Conservation (phyloP, 2,113 vertebrate species). For the Heliornis fulica region DNA sequence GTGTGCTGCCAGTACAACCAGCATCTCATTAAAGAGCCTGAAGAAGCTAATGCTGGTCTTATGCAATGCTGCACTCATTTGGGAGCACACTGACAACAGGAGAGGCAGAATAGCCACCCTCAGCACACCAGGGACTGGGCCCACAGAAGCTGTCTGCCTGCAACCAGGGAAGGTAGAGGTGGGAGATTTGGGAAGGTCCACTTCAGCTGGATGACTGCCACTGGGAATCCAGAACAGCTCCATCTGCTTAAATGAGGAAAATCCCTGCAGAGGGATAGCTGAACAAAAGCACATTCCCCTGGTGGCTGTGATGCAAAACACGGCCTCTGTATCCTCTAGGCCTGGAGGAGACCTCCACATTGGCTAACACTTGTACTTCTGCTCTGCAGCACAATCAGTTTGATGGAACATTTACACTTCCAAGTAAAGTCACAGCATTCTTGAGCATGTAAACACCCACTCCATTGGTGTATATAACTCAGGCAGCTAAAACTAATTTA, state of each 20-base stretch:
- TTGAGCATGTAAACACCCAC: fast-evolving
- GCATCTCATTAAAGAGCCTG: neutral
- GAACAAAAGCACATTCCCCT: neutral
- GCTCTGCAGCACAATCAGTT: neutral
- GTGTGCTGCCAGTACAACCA: neutral
- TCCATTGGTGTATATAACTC: no score
- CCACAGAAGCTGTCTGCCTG: neutral
- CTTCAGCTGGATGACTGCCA: fast-evolving
- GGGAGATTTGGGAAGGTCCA: neutral
- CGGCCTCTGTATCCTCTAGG: neutral
- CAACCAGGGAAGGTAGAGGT: neutral
- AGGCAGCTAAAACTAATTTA: no score
- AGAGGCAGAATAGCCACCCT: neutral
- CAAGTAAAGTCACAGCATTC: neutral
- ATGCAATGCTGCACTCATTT: neutral
- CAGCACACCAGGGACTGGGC: neutral
- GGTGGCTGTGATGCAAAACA: fast-evolving
- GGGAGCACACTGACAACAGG: neutral
- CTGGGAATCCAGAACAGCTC: fast-evolving
- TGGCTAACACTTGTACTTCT: neutral
- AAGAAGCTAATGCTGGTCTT: neutral
- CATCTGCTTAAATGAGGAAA: neutral
- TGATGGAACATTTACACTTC: neutral
- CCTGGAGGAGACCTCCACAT: neutral
- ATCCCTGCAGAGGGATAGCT: neutral